Percentiles rank a stretch among this genome's conserved stretches.
Conservation (phyloP, 2,797 vertebrate genomes). For the Enteromius argenteus region DNA sequence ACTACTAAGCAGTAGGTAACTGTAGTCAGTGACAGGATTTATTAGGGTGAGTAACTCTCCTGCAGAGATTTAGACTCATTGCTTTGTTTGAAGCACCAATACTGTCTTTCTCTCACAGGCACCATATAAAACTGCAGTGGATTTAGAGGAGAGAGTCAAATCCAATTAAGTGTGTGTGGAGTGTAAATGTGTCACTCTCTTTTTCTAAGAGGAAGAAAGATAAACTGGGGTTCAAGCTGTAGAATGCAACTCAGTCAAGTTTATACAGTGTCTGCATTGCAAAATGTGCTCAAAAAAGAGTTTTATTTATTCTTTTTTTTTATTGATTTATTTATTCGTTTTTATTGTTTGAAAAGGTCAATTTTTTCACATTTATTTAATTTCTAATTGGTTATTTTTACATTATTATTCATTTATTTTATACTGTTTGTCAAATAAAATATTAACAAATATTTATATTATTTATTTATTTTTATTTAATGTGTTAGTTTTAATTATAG, state of each 20-base stretch:
- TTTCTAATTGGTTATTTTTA: neutral
- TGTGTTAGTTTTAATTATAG: too few species aligned
- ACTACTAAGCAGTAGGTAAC: neutral
- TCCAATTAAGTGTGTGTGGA: constrained; percentile 1
- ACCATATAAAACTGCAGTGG: neutral
- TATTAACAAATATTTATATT: too few species aligned
- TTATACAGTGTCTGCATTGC: neutral
- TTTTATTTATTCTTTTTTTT: neutral
- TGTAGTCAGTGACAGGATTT: constrained; percentile 13
- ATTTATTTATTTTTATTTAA: too few species aligned
- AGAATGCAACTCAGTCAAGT: neutral
- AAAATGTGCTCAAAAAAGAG: neutral
- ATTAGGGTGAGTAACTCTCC: neutral
- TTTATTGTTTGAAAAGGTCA: neutral
- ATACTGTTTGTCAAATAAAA: neutral
- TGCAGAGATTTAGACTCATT: neutral
- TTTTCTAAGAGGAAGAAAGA: neutral
- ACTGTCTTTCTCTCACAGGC: neutral
- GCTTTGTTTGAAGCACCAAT: constrained; percentile 15
- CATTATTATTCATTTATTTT: neutral
- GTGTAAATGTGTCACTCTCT: neutral
- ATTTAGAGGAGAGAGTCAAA: neutral
- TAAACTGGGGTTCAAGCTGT: neutral
- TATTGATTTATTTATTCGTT: neutral
- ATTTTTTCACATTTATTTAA: neutral